phyloP scores from a whole-genome alignment of 2,797 vertebrate species.

The Arrhamphus sclerolepis region DNA sequence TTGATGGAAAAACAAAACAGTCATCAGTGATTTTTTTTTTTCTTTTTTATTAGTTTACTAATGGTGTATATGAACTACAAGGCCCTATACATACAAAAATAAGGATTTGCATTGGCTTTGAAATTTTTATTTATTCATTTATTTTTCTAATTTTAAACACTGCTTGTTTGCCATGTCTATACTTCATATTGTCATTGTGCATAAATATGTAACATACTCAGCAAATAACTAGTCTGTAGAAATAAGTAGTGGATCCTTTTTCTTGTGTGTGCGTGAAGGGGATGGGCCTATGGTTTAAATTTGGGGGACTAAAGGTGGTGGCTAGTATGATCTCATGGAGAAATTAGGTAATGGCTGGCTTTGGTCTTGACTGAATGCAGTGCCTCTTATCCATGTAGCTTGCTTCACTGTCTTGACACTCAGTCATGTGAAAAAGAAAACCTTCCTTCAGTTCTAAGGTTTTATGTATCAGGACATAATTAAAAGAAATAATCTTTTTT shows the following conservation, averaged over 20 bases:
- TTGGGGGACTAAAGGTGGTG: conserved; percentile 53
- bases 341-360: conserved; percentile 53
- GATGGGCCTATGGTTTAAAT: conserved; percentile 27
- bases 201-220: conserved; percentile 21
- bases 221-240: conserved; percentile 16
- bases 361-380: conserved; percentile 32
- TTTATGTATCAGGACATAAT: too few species aligned
- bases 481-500: too few species aligned
- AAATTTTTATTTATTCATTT: too few species aligned
- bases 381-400: conserved; percentile 37
- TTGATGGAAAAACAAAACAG: not conserved
- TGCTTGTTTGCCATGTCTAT: not conserved
- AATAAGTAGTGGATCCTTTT: not conserved
- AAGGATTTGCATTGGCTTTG: not conserved
- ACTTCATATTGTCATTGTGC: not conserved
- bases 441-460: too few species aligned
- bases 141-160: not conserved
- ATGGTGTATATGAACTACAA: not conserved
- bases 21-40: too few species aligned
- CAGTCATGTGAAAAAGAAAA: too few species aligned
- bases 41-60: too few species aligned
- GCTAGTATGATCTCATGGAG: conserved; percentile 65
- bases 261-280: conserved; percentile 11
- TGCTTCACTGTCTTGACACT: conserved; percentile 20
- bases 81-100: not conserved